Evolutionary conservation across 2,888 invertebrate genomes (phyloP).

Genomic region (Cecidostiba fungosa): DNA sequence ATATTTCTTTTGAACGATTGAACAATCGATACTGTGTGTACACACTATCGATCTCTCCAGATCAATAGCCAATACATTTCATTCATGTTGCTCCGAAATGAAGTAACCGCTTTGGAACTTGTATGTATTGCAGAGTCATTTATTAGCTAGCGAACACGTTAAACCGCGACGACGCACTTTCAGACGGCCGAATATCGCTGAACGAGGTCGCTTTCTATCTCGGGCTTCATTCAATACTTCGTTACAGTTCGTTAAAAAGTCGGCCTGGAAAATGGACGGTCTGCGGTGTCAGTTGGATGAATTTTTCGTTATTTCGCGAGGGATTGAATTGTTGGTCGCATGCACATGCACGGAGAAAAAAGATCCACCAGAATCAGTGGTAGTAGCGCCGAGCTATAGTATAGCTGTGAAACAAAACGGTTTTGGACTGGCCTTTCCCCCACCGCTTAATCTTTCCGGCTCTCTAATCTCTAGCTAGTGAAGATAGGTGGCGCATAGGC

Average conservation of each 20-base stretch:
- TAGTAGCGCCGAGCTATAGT: too few relatives aligned
- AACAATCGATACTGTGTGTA: neutral
- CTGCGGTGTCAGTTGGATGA: neutral
- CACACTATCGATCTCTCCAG: neutral
- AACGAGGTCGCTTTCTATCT: constrained; percentile 50
- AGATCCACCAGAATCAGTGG: too few relatives aligned
- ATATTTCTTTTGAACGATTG: too few relatives aligned
- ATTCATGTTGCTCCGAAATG: neutral
- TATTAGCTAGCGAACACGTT: neutral
- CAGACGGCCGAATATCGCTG: constrained; percentile 17
- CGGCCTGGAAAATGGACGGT: neutral
- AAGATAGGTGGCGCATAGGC: neutral
- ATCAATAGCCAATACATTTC: neutral
- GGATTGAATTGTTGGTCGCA: neutral
- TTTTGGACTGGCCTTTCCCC: neutral
- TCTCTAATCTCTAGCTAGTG: too few relatives aligned
- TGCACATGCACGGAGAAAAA: too few relatives aligned
- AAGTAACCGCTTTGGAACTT: neutral
- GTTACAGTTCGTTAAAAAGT: neutral
- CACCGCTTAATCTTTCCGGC: too few relatives aligned
- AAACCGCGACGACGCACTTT: neutral
- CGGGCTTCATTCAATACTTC: neutral
- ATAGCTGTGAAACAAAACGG: neutral
- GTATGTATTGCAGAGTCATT: neutral
- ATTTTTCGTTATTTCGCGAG: neutral